Percentiles rank a stretch among this genome's conserved stretches.
phyloP scores from a whole-genome alignment of 2,113 vertebrate genomes.

The Paramisgurnus dabryanus region DNA sequence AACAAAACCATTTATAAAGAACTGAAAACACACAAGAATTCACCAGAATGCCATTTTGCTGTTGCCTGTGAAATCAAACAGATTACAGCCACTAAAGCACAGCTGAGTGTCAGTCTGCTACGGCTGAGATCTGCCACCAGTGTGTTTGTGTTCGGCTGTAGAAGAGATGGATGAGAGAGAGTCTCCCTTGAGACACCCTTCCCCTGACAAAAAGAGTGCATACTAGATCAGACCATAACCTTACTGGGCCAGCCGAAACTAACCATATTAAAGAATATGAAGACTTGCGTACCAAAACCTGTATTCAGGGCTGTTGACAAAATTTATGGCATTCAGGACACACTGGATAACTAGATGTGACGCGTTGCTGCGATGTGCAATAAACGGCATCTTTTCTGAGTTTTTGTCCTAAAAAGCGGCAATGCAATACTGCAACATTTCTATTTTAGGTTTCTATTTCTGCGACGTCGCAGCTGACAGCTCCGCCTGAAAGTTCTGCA shows the following conservation, averaged over 20 bases:
- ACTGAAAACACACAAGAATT: background rate
- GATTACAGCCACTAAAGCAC: background rate
- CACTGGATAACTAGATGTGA: too few species aligned
- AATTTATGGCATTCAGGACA: too few species aligned
- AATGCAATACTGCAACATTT: too few species aligned
- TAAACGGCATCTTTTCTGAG: too few species aligned
- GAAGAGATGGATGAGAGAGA: background rate
- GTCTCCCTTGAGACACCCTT: background rate
- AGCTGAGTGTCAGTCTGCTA: slow-evolving; percentile 8
- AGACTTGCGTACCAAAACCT: too few species aligned
- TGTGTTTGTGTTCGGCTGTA: background rate
- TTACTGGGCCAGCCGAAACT: background rate
- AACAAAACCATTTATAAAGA: slow-evolving; percentile 45
- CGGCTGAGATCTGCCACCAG: background rate
- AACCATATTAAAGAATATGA: slow-evolving; percentile 16
- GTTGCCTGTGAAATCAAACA: slow-evolving; percentile 14
- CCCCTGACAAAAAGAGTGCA: background rate
- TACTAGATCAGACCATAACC: background rate
- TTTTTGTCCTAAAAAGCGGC: too few species aligned
- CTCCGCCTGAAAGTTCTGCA: too few species aligned
- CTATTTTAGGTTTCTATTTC: too few species aligned
- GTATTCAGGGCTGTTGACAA: too few species aligned
- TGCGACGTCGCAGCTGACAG: too few species aligned
- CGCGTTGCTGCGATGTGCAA: too few species aligned
- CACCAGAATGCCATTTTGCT: background rate